A percentile compares a stretch with the other conserved stretches of the same genome.
phyloP scores from a whole-genome alignment of 2,888 invertebrate species.

The Tetragonula carbonaria region DNA sequence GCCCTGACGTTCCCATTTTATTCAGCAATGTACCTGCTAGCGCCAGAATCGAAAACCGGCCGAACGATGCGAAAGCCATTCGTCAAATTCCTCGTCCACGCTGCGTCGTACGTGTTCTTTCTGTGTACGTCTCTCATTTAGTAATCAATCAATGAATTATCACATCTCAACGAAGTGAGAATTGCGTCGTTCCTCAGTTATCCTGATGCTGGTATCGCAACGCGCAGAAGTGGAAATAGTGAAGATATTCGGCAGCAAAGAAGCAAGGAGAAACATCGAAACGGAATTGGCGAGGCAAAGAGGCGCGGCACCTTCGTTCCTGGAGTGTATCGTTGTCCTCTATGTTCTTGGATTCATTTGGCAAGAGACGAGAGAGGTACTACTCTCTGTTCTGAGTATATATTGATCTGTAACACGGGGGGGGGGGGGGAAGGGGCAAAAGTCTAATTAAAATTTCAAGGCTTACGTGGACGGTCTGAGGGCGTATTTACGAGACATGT shows the following conservation, averaged over 20 bases:
- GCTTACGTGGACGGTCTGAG: conserved; percentile 94
- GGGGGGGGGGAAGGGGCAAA: too few species aligned
- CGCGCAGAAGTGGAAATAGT: conserved; percentile 92
- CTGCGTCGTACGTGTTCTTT: conserved; percentile 97
- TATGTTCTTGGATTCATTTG: conserved; percentile 96
- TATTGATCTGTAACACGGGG: too few species aligned
- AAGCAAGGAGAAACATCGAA: conserved; percentile 87
- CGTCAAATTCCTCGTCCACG: conserved; percentile 98
- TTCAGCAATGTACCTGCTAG: conserved; percentile 93
- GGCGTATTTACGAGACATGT: conserved; percentile 95
- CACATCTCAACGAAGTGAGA: too few species aligned
- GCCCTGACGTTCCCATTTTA: conserved; percentile 95
- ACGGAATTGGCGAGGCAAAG: conserved; percentile 90
- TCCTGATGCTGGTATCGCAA: conserved; percentile 96
- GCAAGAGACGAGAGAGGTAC: conserved; percentile 93
- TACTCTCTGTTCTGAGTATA: too few species aligned
- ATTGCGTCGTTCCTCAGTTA: conserved; percentile 86
- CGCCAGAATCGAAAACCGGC: conserved; percentile 92
- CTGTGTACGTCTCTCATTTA: conserved; percentile 88
- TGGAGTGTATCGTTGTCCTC: conserved; percentile 92
- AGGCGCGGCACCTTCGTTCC: conserved; percentile 93
- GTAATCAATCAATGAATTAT: too few species aligned
- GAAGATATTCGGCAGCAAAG: conserved; percentile 89
- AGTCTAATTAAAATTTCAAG: conserved; percentile 55
- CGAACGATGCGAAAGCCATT: conserved; percentile 96